These are phyloP conservation scores for Manduca sexta DNA, from an alignment of 1,140 invertebrate species.

Conservation along the genomic window DNA sequence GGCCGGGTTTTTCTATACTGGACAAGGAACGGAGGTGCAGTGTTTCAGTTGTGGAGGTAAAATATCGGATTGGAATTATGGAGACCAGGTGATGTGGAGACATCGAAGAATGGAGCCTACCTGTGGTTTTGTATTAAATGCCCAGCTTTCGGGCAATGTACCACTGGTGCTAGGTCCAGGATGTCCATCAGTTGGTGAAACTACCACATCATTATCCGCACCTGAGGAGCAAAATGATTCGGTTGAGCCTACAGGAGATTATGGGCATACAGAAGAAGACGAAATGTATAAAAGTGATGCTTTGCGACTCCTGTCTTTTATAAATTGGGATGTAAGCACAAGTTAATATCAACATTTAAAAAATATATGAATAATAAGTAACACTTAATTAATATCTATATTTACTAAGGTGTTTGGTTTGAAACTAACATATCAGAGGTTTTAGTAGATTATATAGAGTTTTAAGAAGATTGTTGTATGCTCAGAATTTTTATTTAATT, in stretches of 20 bases:
- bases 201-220: slow-evolving; percentile 5
- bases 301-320: slow-evolving; percentile 75
- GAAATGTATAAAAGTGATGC: slow-evolving; percentile 69
- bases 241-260: slow-evolving; percentile 26
- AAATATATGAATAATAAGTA: too few species aligned
- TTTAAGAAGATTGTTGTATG: too few species aligned
- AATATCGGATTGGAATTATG: slow-evolving; percentile 84
- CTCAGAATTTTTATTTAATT: too few species aligned
- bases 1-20: slow-evolving; percentile 88
- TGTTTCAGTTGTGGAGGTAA: slow-evolving; percentile 84
- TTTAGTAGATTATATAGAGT: too few species aligned
- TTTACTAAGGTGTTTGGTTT: neutral
- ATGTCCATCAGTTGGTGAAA: slow-evolving; percentile 21
- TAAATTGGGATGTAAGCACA: slow-evolving; percentile 77
- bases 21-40: slow-evolving; percentile 78
- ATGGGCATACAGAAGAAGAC: slow-evolving; percentile 54
- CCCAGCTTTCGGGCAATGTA: slow-evolving; percentile 78
- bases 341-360: neutral
- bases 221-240: slow-evolving; percentile 19
- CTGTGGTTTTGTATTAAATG: slow-evolving; percentile 82
- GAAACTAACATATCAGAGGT: too few species aligned
- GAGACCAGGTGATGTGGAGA: slow-evolving; percentile 80
- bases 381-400: neutral
- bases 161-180: slow-evolving; percentile 54
- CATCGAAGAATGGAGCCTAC: slow-evolving; percentile 77